phyloP scores from a whole-genome alignment of 2,888 invertebrate species.

The Oxytorus armatus region DNA sequence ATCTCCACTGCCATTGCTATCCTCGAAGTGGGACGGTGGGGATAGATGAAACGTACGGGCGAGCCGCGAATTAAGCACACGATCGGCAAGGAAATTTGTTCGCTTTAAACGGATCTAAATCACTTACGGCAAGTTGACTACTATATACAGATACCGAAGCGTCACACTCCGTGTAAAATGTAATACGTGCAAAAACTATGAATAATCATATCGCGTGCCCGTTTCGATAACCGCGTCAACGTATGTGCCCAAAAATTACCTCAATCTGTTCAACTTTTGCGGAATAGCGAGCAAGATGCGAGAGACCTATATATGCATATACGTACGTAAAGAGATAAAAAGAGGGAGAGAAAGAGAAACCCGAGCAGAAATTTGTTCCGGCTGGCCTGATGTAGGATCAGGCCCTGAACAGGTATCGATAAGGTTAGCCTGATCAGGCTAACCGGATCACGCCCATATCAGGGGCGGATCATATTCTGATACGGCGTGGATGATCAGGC shows the following conservation, averaged over 20 bases:
- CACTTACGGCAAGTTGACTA: constrained; percentile 44
- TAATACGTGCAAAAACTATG: constrained; percentile 1
- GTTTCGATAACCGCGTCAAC: constrained; percentile 28
- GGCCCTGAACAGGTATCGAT: no score
- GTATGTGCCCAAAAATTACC: constrained; percentile 56
- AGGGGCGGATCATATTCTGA: no score
- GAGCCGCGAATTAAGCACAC: constrained; percentile 57
- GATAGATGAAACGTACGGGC: constrained; percentile 20
- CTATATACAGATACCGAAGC: constrained; percentile 14
- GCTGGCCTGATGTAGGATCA: no score
- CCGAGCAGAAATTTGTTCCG: no score
- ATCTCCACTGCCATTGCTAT: constrained; percentile 28
- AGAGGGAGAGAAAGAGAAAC: no score
- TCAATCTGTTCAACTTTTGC: constrained; percentile 47
- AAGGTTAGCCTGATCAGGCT: no score
- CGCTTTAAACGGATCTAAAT: constrained; percentile 59
- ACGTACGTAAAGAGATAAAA: background rate
- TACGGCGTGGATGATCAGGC: no score
- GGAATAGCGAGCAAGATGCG: background rate
- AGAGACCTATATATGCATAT: background rate
- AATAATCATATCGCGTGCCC: constrained; percentile 50
- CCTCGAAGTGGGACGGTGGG: constrained; percentile 7
- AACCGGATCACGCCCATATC: no score
- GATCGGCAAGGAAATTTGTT: constrained; percentile 64
- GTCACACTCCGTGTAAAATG: background rate